Evolutionary conservation across 2,113 vertebrate species (phyloP).

Genomic region (Elachura formosa): DNA sequence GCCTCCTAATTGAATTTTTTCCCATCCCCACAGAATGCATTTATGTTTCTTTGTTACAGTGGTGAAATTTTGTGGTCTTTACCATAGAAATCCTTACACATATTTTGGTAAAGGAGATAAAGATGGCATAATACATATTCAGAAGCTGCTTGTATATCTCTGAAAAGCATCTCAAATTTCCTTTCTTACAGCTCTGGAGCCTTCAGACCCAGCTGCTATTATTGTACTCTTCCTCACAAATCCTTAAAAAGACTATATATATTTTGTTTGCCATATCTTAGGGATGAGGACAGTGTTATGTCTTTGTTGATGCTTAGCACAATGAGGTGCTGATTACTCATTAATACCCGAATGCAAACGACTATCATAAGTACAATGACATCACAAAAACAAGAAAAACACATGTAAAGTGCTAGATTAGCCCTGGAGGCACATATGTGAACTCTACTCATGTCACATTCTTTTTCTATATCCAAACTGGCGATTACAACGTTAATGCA

Average conservation of each 20-base stretch:
- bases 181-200: not conserved
- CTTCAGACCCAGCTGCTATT: not conserved
- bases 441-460: not conserved
- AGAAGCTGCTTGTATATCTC: not conserved
- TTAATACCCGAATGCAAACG: not conserved
- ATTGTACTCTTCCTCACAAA: not conserved
- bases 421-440: not conserved
- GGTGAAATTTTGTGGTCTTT: not conserved
- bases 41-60: not conserved
- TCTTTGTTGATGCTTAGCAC: not conserved
- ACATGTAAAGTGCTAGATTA: not conserved
- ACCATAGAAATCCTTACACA: not conserved
- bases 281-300: not conserved
- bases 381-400: slow-evolving; percentile 12
- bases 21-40: not conserved
- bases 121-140: not conserved
- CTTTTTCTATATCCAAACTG: not conserved
- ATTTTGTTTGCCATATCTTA: not conserved
- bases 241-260: not conserved
- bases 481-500: accelerated
- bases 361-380: not conserved
- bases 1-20: not conserved
- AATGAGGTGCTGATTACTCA: not conserved
- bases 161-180: not conserved
- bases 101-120: not conserved